Percentiles rank a stretch among this genome's conserved stretches.
Conservation (phyloP, 2,888 invertebrate genomes). For the Cyrtodaria siliqua region DNA sequence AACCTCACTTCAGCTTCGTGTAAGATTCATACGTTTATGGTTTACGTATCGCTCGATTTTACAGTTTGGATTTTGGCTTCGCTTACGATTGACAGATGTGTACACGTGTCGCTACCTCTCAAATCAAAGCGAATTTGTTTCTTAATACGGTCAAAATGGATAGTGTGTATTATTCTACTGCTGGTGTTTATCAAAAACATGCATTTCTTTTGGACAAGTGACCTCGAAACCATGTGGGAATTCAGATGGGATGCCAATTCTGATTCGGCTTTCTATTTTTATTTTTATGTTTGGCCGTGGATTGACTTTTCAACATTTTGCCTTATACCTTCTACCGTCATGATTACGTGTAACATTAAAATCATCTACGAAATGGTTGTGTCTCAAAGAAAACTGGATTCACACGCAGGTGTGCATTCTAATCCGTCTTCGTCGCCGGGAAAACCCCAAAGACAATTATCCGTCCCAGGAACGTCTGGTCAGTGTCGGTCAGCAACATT, state of each 20-base stretch:
- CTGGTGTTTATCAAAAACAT: slow-evolving; percentile 71
- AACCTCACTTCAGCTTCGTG: slow-evolving; percentile 72
- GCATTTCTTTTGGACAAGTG: slow-evolving; percentile 81
- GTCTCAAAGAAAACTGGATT: slow-evolving; percentile 47
- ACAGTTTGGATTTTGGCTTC: slow-evolving; percentile 82
- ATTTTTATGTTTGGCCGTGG: slow-evolving; percentile 73
- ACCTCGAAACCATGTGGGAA: slow-evolving; percentile 53
- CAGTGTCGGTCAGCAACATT: too few species aligned
- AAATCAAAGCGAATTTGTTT: slow-evolving; percentile 73
- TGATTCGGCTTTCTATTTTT: slow-evolving; percentile 31
- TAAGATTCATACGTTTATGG: slow-evolving; percentile 79
- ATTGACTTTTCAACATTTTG: slow-evolving; percentile 77
- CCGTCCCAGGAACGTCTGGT: too few species aligned
- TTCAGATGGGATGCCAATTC: slow-evolving; percentile 43
- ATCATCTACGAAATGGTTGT: slow-evolving; percentile 70
- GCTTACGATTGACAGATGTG: slow-evolving; percentile 81
- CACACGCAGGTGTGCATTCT: slow-evolving; percentile 17
- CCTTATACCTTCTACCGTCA: slow-evolving; percentile 72
- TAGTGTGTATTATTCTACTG: slow-evolving; percentile 56
- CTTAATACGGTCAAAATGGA: slow-evolving; percentile 65
- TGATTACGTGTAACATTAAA: slow-evolving; percentile 73
- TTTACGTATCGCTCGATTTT: slow-evolving; percentile 78
- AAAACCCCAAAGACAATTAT: too few species aligned
- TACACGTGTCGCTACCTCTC: slow-evolving; percentile 80
- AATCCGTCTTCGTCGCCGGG: background rate